Evolutionary conservation across 2,888 invertebrate genomes (phyloP).

Genomic region (Drosophila longiperda): DNA sequence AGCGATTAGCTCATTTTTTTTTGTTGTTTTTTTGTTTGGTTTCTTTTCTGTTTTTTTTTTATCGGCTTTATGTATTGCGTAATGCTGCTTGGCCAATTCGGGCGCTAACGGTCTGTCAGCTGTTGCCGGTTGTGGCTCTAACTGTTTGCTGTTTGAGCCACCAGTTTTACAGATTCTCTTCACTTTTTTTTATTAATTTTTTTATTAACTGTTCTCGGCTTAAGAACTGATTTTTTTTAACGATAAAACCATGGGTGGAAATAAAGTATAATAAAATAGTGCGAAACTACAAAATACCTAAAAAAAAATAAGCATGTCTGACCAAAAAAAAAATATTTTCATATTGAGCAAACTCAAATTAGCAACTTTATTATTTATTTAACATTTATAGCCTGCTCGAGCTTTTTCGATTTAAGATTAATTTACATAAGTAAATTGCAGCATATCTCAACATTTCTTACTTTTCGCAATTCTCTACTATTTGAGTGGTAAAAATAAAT

Average conservation of each 20-base stretch:
- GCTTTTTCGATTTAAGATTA: fast-evolving
- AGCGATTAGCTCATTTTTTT: constrained; percentile 35
- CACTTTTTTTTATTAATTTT: neutral
- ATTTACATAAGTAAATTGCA: neutral
- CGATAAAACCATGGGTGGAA: too few species aligned
- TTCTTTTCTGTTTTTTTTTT: neutral
- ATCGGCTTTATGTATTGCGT: constrained; percentile 23
- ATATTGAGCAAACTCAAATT: neutral
- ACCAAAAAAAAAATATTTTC: neutral
- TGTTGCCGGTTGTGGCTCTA: constrained; percentile 25
- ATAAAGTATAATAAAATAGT: too few species aligned
- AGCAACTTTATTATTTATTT: neutral
- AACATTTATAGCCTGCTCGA: neutral
- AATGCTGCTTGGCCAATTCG: constrained; percentile 39
- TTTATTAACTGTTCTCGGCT: constrained; percentile 12
- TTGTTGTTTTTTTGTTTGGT: neutral
- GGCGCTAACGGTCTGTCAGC: constrained; percentile 42
- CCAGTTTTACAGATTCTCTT: constrained; percentile 13
- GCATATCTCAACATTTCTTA: too few species aligned
- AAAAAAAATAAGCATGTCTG: too few species aligned
- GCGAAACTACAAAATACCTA: too few species aligned
- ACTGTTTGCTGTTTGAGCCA: constrained; percentile 33
- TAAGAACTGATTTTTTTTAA: neutral
- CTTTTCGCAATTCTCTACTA: neutral
- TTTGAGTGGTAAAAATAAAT: too few species aligned